phyloP scores from a whole-genome alignment of 1,140 invertebrate species.

The Drosophila subpulchrella region DNA sequence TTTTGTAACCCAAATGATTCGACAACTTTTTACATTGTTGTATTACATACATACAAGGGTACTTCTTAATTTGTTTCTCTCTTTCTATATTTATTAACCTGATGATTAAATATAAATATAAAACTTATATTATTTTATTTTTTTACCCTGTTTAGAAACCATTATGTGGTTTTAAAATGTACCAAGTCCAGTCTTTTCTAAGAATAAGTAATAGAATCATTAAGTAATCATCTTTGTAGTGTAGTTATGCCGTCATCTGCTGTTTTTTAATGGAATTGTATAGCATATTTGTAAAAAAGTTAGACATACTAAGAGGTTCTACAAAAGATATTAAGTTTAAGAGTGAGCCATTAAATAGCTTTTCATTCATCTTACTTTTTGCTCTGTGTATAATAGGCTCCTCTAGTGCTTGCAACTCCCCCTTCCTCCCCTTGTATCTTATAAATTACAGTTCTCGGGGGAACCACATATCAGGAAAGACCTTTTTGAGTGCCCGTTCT shows the following conservation, averaged over 20 bases:
- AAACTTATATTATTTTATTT: too few species aligned
- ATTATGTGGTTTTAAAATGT: background rate
- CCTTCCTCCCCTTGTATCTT: background rate
- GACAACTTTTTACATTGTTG: background rate
- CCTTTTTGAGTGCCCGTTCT: conserved; percentile 10
- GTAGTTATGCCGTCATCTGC: background rate
- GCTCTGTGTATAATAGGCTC: background rate
- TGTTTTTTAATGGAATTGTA: background rate
- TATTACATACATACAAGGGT: background rate
- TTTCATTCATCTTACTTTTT: background rate
- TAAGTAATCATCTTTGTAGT: background rate
- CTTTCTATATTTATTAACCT: too few species aligned
- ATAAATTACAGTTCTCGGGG: background rate
- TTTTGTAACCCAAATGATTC: background rate
- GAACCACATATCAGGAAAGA: background rate
- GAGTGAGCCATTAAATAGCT: background rate
- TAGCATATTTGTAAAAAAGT: too few species aligned
- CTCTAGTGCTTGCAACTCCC: background rate
- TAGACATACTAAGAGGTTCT: too few species aligned
- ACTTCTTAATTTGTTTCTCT: too few species aligned
- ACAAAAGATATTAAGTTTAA: too few species aligned
- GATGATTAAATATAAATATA: too few species aligned
- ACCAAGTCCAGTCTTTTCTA: background rate
- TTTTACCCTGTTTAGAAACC: background rate
- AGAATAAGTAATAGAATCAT: background rate